Evolutionary conservation across 2,797 vertebrate genomes (phyloP), one percentile per base, ranked within the genome.

Genomic region (Mus spretus): DNA sequence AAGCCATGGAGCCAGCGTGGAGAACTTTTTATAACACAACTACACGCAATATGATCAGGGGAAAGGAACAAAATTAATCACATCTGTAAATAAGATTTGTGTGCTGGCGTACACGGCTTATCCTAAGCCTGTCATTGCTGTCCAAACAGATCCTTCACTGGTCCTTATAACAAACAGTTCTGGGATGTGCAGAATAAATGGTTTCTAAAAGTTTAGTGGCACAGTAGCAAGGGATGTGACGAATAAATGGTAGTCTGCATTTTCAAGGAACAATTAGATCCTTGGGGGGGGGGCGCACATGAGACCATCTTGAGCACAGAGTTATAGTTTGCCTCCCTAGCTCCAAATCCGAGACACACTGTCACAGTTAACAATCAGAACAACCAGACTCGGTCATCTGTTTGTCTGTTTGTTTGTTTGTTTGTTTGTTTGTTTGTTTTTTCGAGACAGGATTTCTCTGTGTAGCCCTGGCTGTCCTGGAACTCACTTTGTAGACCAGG

Each of bases 1-100:
- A 72, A 92, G 98, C 97, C 98, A 97, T 0, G 90, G 93, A 81
- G 98, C 98, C 98, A 98, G 98, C 94, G 65, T 88, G 63, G 94
- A 96, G 93, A 96, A 96, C 95, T 97, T 90, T 92, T 93, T 90
- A 95, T 96, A 91, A 98, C 96, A 81, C 94, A 84, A 92, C 83
- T 20, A 93, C 44, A 80, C 0, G 0, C n/a, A 97, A 97, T 96
- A 75, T 96, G 97, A 95, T 91, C 47, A 96, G 98, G 95, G 97
- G 95, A 97, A 65, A 6, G 97, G 92, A 96, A 95, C 84, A 89
- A 92, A 97, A 98, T 98, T 83, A 98, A 98, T 81, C 98, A 97
- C 98, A 98, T 97, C 98, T 98, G 98, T 96, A 97, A 97, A 95
- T 40, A 91, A 24, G 81, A 55, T 94, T 37, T 22, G 55, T 82